Conservation (phyloP, 2,888 invertebrate species). For the Xanthorhoe designata region DNA sequence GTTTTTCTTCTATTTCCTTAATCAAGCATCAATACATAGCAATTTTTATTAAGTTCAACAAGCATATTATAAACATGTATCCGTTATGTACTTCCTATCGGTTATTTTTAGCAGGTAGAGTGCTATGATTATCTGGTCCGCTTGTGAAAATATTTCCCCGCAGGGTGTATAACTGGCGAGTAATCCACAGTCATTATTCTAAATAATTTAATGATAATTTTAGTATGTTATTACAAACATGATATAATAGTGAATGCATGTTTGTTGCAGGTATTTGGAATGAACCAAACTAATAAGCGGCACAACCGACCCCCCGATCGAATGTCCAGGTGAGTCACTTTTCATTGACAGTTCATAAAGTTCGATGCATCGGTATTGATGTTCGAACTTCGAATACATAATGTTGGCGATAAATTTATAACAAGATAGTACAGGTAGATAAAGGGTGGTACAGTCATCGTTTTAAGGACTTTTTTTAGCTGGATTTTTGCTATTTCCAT, state of each 20-base stretch:
- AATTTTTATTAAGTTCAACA: conserved; percentile 3
- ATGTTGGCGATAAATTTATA: neutral
- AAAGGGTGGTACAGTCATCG: neutral
- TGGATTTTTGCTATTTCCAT: too few species aligned
- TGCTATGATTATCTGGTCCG: conserved; percentile 3
- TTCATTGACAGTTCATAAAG: neutral
- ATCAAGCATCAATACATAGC: conserved; percentile 14
- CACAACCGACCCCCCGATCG: conserved; percentile 73
- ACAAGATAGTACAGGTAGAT: neutral
- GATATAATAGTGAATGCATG: conserved; percentile 17
- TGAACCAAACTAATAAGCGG: conserved; percentile 69
- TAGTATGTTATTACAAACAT: neutral
- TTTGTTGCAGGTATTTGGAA: conserved; percentile 79
- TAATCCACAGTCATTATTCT: conserved; percentile 17
- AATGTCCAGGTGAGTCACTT: conserved; percentile 68
- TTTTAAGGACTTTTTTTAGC: neutral
- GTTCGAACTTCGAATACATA: neutral
- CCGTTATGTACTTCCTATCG: neutral
- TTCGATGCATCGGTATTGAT: neutral
- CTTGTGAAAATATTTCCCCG: conserved; percentile 18
- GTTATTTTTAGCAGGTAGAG: neutral
- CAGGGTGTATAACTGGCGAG: conserved; percentile 12
- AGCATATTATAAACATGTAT: neutral
- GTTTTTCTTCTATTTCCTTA: conserved; percentile 19
- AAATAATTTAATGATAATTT: neutral